Evolutionary conservation across 1,140 invertebrate genomes (phyloP).

Genomic region (Cherax destructor): DNA sequence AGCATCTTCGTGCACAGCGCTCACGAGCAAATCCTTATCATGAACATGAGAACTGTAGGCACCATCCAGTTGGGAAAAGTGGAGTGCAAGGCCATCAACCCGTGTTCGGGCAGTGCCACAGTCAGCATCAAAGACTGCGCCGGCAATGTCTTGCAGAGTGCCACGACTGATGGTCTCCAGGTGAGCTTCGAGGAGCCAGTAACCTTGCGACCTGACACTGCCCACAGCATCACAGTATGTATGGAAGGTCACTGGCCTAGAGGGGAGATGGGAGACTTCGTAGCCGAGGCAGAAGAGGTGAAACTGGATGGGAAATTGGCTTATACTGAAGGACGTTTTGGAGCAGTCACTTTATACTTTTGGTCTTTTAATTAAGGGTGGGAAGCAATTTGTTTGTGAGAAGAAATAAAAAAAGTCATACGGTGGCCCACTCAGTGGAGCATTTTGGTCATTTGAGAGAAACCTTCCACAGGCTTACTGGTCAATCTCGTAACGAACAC

Average conservation of each 20-base stretch:
- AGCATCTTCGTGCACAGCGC: constrained; percentile 55
- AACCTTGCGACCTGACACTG: background rate
- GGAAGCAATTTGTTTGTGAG: no score
- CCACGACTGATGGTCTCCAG: constrained; percentile 23
- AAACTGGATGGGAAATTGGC: constrained; percentile 35
- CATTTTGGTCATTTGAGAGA: no score
- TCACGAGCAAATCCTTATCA: constrained; percentile 54
- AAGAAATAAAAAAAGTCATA: no score
- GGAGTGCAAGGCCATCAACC: constrained; percentile 48
- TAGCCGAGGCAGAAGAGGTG: constrained; percentile 26
- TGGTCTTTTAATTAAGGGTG: constrained; percentile 49
- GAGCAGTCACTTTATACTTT: constrained; percentile 33
- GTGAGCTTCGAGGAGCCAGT: constrained; percentile 38
- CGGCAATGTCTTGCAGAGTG: constrained; percentile 32
- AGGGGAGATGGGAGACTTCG: constrained; percentile 57
- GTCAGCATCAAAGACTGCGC: constrained; percentile 43
- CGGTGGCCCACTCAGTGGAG: no score
- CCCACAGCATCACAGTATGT: constrained; percentile 53
- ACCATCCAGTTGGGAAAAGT: constrained; percentile 39
- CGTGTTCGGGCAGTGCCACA: constrained; percentile 17
- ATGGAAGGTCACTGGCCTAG: constrained; percentile 63
- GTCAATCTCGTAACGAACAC: no score
- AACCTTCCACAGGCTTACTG: no score
- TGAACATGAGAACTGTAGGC: constrained; percentile 20
- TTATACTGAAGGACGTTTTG: constrained; percentile 48